A percentile compares a stretch with the other conserved stretches of the same genome.
These are phyloP conservation scores for Rotaria magnacalcarata DNA, from an alignment of 2,888 invertebrate genomes.

Conservation along the genomic window DNA sequence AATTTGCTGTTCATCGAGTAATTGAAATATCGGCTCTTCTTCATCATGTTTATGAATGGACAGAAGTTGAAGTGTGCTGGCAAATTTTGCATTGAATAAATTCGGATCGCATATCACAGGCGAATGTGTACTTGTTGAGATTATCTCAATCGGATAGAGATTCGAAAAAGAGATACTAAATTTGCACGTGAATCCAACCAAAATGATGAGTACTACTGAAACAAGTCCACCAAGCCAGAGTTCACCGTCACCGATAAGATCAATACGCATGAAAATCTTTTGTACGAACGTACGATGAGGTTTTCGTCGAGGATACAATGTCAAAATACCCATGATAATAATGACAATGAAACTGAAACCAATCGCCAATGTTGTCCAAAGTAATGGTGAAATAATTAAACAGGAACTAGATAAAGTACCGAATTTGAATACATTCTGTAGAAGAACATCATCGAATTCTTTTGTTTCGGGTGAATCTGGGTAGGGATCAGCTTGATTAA, in stretches of 20 bases:
- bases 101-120: background rate
- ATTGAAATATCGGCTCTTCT: background rate
- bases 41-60: background rate
- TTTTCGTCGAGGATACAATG: background rate
- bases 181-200: background rate
- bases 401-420: background rate
- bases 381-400: conserved; percentile 3
- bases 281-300: background rate
- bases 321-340: background rate
- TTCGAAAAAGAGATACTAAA: background rate
- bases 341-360: background rate
- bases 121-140: background rate
- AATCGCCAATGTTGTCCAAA: background rate
- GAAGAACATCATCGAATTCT: background rate
- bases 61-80: background rate
- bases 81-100: background rate
- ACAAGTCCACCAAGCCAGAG: background rate
- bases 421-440: background rate
- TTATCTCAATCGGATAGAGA: background rate
- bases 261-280: background rate
- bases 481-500: background rate
- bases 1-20: background rate
- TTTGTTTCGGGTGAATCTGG: background rate
- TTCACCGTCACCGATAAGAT: background rate
- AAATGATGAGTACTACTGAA: background rate